phyloP scores from a whole-genome alignment of 2,888 invertebrate species.

The Ernsta delagoae region DNA sequence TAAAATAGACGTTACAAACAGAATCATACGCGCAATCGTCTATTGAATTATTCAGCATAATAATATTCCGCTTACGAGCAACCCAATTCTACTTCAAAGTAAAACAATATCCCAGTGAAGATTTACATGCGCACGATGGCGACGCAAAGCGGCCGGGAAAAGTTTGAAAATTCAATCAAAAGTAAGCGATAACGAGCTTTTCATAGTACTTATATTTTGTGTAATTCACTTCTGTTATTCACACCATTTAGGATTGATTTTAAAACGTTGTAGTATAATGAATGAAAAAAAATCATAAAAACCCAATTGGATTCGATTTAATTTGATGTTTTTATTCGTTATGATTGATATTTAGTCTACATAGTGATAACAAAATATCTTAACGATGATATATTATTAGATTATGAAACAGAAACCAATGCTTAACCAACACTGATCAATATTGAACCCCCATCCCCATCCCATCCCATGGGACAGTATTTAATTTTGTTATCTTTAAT shows the following conservation, averaged over 20 bases:
- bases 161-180: constrained; percentile 41
- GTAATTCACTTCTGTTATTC: not conserved
- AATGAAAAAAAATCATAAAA: too few relatives aligned
- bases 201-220: not conserved
- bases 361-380: too few relatives aligned
- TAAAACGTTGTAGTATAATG: too few relatives aligned
- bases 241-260: not conserved
- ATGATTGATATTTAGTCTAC: too few relatives aligned
- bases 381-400: too few relatives aligned
- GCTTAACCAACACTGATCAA: too few relatives aligned
- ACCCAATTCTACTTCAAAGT: constrained; percentile 31
- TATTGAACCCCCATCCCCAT: too few relatives aligned
- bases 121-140: constrained; percentile 27
- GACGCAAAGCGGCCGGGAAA: not conserved
- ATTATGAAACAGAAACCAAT: too few relatives aligned
- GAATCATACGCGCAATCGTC: constrained; percentile 23
- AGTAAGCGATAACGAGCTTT: constrained; percentile 32
- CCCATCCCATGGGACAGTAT: not conserved
- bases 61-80: constrained; percentile 22
- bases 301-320: too few relatives aligned
- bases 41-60: constrained; percentile 28
- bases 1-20: constrained; percentile 6
- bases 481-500: constrained; percentile 9
- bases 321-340: too few relatives aligned
- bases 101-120: constrained; percentile 18